Percentiles rank a stretch among this genome's conserved stretches.
Evolutionary conservation across 2,888 invertebrate genomes (phyloP).

Genomic region (Drosophila lacicola): DNA sequence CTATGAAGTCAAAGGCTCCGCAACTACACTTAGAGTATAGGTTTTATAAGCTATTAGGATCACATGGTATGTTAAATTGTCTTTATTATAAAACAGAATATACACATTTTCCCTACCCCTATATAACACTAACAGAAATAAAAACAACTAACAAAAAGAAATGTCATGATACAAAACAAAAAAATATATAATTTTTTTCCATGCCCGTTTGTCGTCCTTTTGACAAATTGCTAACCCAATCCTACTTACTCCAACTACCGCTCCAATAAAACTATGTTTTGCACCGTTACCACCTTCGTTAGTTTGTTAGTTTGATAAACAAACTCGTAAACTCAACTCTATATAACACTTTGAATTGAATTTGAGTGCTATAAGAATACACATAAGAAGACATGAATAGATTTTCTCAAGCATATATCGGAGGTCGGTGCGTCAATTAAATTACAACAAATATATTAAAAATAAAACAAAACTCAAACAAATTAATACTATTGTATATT

Average conservation of each 20-base stretch:
- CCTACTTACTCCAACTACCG: constrained; percentile 33
- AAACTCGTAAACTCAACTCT: constrained; percentile 40
- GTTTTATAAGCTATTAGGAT: constrained; percentile 99
- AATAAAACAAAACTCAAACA: constrained; percentile 9
- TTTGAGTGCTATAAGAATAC: constrained; percentile 41
- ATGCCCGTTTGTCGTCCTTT: constrained; percentile 33
- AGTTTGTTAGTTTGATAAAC: constrained; percentile 34
- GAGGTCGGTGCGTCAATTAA: constrained; percentile 82
- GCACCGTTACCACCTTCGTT: constrained; percentile 83
- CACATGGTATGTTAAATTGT: constrained; percentile 91
- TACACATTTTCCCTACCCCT: constrained; percentile 2
- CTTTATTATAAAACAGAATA: constrained; percentile 10
- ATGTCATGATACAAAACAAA: neutral
- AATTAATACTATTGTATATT: constrained; percentile 23
- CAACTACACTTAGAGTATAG: constrained; percentile 99
- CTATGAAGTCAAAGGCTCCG: constrained; percentile 99
- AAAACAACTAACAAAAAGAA: constrained; percentile 25
- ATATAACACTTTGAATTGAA: constrained; percentile 36
- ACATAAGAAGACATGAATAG: constrained; percentile 75
- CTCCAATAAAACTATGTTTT: constrained; percentile 65
- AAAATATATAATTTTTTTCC: constrained; percentile 17
- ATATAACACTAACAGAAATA: constrained; percentile 35
- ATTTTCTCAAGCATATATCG: constrained; percentile 85
- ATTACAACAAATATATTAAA: constrained; percentile 30
- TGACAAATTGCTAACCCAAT: constrained; percentile 51